Percentiles rank a stretch among this genome's conserved stretches.
Conservation (phyloP, 2,888 invertebrate species). For the Caenorhabditis zanzibari region DNA sequence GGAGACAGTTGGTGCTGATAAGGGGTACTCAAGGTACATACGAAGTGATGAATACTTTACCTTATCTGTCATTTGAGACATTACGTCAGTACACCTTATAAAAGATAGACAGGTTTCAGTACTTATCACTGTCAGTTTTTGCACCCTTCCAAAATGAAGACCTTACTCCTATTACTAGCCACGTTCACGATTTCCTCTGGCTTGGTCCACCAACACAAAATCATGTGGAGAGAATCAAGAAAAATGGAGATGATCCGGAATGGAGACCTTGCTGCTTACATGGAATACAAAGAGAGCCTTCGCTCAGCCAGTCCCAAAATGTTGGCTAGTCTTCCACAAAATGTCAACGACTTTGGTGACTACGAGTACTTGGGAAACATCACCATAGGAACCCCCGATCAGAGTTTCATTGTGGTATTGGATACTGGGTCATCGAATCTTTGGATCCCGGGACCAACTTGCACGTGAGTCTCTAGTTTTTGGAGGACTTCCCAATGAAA, state of each 20-base stretch:
- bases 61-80: too few relatives aligned
- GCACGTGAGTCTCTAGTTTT: constrained; percentile 52
- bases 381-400: constrained; percentile 86
- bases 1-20: constrained; percentile 1
- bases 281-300: constrained; percentile 61
- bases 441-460: constrained; percentile 69
- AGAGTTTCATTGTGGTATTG: constrained; percentile 86
- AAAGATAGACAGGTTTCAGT: constrained; percentile 36
- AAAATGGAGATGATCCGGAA: constrained; percentile 66
- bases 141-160: constrained; percentile 32
- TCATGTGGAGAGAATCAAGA: constrained; percentile 69
- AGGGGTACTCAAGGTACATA: background rate
- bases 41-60: too few relatives aligned
- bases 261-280: constrained; percentile 68
- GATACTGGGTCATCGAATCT: constrained; percentile 70
- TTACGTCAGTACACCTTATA: constrained; percentile 6
- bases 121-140: background rate
- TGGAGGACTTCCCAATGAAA: background rate
- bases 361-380: constrained; percentile 85
- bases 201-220: constrained; percentile 73
- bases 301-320: constrained; percentile 51
- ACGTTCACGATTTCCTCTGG: constrained; percentile 69
- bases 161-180: constrained; percentile 57
- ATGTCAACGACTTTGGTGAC: constrained; percentile 64
- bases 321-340: constrained; percentile 59